Percentiles rank a stretch among this genome's conserved stretches.
phyloP scores from a whole-genome alignment of 2,797 vertebrate genomes.

The Poeciliopsis gracilis region DNA sequence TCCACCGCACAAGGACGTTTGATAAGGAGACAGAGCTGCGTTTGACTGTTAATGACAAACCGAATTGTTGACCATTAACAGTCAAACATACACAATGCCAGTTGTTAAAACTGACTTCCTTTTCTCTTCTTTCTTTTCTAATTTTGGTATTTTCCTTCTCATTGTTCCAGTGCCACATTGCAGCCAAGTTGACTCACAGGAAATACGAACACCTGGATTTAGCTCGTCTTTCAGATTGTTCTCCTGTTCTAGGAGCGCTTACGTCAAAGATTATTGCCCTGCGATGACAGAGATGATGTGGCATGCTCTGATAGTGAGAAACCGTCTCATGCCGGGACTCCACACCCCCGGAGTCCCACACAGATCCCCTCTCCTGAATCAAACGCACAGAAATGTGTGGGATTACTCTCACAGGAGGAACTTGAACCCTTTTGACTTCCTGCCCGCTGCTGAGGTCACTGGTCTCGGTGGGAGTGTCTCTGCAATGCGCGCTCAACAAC shows the following conservation, averaged over 20 bases:
- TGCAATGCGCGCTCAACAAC: slow-evolving; percentile 78
- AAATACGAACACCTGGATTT: slow-evolving; percentile 70
- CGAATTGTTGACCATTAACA: slow-evolving; percentile 38
- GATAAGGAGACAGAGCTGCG: slow-evolving; percentile 24
- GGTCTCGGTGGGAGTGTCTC: slow-evolving; percentile 80
- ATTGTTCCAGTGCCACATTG: slow-evolving; percentile 71
- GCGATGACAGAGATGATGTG: slow-evolving; percentile 62
- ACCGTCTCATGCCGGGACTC: slow-evolving; percentile 49
- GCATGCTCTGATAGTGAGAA: slow-evolving; percentile 68
- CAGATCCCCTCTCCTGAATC: slow-evolving; percentile 45
- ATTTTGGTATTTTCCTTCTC: slow-evolving; percentile 56
- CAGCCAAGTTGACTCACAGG: slow-evolving; percentile 29
- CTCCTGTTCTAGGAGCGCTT: slow-evolving; percentile 23
- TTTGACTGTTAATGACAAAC: slow-evolving; percentile 48
- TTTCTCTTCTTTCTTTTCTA: slow-evolving; percentile 47
- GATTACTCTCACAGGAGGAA: slow-evolving; percentile 81
- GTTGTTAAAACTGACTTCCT: slow-evolving; percentile 51
- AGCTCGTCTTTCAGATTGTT: slow-evolving; percentile 47
- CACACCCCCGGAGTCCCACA: slow-evolving; percentile 58
- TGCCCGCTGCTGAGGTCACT: slow-evolving; percentile 84
- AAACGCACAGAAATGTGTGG: slow-evolving; percentile 78
- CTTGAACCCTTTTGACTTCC: slow-evolving; percentile 83
- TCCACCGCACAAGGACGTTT: slow-evolving; percentile 38
- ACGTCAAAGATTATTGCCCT: slow-evolving; percentile 21
- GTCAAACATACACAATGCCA: slow-evolving; percentile 46